A percentile compares a stretch with the other conserved stretches of the same genome.
phyloP scores from a whole-genome alignment of 1,140 invertebrate genomes.

The Tetramorium simillimum region DNA sequence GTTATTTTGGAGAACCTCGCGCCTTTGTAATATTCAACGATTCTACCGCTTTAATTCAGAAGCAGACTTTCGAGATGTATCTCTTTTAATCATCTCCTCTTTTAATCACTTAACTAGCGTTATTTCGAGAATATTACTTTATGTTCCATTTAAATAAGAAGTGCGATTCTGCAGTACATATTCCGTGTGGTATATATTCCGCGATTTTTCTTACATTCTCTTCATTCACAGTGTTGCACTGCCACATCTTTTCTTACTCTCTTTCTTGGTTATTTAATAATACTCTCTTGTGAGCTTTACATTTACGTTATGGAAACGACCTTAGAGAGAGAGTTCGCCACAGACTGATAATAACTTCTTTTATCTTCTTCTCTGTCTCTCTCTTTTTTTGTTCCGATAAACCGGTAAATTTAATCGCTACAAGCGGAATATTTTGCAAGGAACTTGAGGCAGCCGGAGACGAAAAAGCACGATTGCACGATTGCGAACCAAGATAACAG shows the following conservation, averaged over 20 bases:
- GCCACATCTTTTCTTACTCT: background rate
- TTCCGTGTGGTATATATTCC: background rate
- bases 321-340: background rate
- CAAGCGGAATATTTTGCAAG: constrained; percentile 14
- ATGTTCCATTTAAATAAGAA: background rate
- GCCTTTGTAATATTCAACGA: constrained; percentile 11
- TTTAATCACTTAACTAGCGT: background rate
- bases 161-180: background rate
- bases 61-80: background rate
- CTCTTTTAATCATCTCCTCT: background rate
- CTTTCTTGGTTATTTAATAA: background rate
- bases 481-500: constrained; percentile 42
- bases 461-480: constrained; percentile 40
- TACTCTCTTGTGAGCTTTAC: background rate
- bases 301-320: constrained; percentile 7
- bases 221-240: background rate
- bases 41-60: background rate
- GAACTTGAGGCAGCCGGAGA: constrained; percentile 24
- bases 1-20: background rate
- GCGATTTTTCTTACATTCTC: background rate
- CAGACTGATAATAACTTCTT: constrained; percentile 19
- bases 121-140: background rate
- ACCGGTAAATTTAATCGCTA: constrained; percentile 38
- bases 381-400: background rate
- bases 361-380: background rate